Evolutionary conservation across 1,140 invertebrate species (phyloP).

Genomic region (Chelonus insularis): DNA sequence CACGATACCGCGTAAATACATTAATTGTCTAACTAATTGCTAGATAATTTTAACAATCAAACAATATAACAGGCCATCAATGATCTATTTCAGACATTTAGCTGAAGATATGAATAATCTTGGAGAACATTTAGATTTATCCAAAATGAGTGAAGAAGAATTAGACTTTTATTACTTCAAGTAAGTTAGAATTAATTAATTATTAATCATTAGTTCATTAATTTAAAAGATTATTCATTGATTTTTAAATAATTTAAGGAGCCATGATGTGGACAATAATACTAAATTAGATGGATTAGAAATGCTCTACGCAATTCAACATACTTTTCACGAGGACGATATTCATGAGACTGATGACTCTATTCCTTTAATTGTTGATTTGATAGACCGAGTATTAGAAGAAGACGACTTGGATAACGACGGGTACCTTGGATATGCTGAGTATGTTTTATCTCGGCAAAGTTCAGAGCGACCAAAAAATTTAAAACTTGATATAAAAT

Average conservation of each 20-base stretch:
- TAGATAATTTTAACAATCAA: neutral
- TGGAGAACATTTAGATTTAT: too few species aligned
- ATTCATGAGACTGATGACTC: constrained; percentile 33
- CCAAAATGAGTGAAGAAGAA: constrained; percentile 75
- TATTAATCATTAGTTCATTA: too few species aligned
- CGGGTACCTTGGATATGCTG: constrained; percentile 80
- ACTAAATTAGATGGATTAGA: constrained; percentile 80
- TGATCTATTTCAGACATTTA: constrained; percentile 64
- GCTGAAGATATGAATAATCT: constrained; percentile 74
- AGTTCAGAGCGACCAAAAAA: constrained; percentile 28
- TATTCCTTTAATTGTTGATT: constrained; percentile 50
- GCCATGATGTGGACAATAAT: constrained; percentile 83
- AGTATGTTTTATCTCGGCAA: constrained; percentile 68
- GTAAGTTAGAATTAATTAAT: constrained; percentile 48
- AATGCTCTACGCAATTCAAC: constrained; percentile 70
- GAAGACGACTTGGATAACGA: constrained; percentile 80
- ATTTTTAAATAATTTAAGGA: constrained; percentile 63
- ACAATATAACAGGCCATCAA: neutral
- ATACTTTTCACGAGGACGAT: constrained; percentile 61
- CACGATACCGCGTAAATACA: constrained; percentile 69
- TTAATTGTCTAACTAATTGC: neutral
- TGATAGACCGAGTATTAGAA: constrained; percentile 77
- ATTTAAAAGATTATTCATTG: too few species aligned
- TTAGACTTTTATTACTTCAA: constrained; percentile 72
- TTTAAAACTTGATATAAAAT: constrained; percentile 25